These are phyloP conservation scores for Rotaria socialis DNA, from an alignment of 2,888 invertebrate genomes.

Conservation along the genomic window DNA sequence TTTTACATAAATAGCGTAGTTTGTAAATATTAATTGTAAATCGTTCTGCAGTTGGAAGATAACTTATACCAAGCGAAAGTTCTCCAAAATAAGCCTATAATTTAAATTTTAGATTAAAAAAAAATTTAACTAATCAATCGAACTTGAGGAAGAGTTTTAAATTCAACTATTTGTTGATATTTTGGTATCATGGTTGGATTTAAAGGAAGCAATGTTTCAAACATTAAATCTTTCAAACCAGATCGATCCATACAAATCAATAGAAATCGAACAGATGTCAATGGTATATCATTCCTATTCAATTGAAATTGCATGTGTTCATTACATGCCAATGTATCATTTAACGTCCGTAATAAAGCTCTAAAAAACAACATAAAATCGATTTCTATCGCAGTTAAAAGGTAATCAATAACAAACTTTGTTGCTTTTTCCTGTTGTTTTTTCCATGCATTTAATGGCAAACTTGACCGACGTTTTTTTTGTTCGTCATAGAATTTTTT, in stretches of 20 bases:
- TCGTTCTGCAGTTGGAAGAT: constrained; percentile 10
- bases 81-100: not conserved
- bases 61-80: not conserved
- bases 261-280: not conserved
- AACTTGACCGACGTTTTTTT: not conserved
- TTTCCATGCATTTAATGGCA: not conserved
- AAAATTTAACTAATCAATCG: not conserved
- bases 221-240: constrained; percentile 13
- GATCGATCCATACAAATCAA: not conserved
- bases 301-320: not conserved
- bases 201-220: not conserved
- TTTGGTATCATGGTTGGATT: not conserved
- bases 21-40: not conserved
- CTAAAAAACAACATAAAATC: not conserved
- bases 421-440: not conserved
- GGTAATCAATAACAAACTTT: not conserved
- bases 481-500: not conserved
- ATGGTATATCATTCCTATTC: not conserved
- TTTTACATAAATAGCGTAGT: not conserved
- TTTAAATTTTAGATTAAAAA: too few relatives aligned
- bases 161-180: constrained; percentile 1
- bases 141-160: not conserved
- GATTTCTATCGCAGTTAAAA: not conserved
- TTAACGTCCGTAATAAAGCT: not conserved
- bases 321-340: not conserved